phyloP scores from a whole-genome alignment of 2,888 invertebrate genomes.

The Apamea anceps region DNA sequence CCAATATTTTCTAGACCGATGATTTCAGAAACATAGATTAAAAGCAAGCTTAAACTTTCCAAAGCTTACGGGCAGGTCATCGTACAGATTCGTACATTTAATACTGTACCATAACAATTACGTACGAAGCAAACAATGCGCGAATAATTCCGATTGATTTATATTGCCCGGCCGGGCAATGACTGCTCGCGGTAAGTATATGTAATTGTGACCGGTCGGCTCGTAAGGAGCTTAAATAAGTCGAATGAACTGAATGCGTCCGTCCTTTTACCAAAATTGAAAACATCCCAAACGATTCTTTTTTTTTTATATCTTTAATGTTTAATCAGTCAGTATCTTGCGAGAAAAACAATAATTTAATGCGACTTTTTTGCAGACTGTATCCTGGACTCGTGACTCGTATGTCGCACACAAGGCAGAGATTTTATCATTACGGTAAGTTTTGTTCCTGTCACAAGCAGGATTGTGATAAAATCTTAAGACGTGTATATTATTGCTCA shows the following conservation, averaged over 20 bases:
- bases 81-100: background rate
- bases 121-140: conserved; percentile 24
- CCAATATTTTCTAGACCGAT: background rate
- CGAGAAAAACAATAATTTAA: background rate
- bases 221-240: conserved; percentile 25
- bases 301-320: background rate
- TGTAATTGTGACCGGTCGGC: conserved; percentile 21
- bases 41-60: background rate
- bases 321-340: background rate
- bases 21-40: background rate
- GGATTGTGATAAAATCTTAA: conserved; percentile 42
- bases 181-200: conserved; percentile 69
- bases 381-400: conserved; percentile 25
- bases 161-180: conserved; percentile 66
- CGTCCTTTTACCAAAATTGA: conserved; percentile 1
- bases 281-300: background rate
- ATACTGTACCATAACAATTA: background rate
- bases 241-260: conserved; percentile 1
- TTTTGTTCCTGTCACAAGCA: conserved; percentile 19
- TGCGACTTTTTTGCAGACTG: conserved; percentile 10
- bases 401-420: conserved; percentile 13
- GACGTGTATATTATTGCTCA: background rate
- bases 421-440: conserved; percentile 35
- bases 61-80: conserved; percentile 4
- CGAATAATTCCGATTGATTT: conserved; percentile 32